Percentiles rank a stretch among this genome's conserved stretches.
phyloP scores from a whole-genome alignment of 2,888 invertebrate species.

The Amiota mariae region DNA sequence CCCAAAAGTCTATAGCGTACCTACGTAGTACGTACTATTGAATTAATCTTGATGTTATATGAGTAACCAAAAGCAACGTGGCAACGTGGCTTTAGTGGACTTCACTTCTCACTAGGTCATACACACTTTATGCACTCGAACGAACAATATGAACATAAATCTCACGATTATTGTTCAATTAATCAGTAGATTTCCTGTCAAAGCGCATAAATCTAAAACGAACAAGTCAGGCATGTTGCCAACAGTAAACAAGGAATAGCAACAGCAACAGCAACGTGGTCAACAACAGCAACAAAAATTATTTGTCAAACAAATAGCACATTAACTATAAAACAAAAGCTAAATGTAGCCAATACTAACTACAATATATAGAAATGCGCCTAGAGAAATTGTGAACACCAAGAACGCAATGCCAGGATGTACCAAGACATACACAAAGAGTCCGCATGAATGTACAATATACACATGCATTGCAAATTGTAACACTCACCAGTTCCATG shows the following conservation, averaged over 20 bases:
- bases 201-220: slow-evolving; percentile 57
- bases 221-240: slow-evolving; percentile 17
- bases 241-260: slow-evolving; percentile 29
- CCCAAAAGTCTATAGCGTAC: no score
- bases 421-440: no score
- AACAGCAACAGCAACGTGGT: slow-evolving; percentile 16
- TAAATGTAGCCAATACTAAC: slow-evolving; percentile 5
- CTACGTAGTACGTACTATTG: no score
- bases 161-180: slow-evolving; percentile 66
- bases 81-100: not conserved
- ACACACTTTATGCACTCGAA: slow-evolving; percentile 20
- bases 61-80: not conserved
- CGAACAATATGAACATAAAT: slow-evolving; percentile 54
- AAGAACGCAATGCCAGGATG: no score
- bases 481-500: no score
- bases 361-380: not conserved
- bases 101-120: not conserved
- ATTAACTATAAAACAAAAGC: not conserved
- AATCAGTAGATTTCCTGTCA: slow-evolving; percentile 62
- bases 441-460: no score
- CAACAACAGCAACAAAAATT: slow-evolving; percentile 35
- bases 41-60: not conserved
- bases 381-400: not conserved
- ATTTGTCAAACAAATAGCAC: slow-evolving; percentile 1
- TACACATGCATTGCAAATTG: no score